A percentile compares a stretch with the other conserved stretches of the same genome.
phyloP scores from a whole-genome alignment of 1,140 invertebrate species.

The Glossosoma conforme region DNA sequence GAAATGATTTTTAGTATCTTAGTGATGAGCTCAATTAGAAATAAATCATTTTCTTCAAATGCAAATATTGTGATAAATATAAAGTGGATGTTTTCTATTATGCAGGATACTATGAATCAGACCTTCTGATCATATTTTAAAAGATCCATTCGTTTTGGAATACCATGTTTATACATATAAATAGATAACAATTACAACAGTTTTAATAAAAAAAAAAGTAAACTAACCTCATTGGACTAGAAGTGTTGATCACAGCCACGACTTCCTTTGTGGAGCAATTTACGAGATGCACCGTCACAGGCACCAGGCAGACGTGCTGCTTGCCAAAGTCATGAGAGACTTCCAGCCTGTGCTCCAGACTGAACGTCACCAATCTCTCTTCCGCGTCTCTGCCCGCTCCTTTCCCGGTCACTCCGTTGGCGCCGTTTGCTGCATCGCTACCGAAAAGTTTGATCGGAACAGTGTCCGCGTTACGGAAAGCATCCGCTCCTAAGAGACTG shows the following conservation, averaged over 20 bases:
- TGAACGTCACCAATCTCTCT: constrained; percentile 47
- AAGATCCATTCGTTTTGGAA: too few species aligned
- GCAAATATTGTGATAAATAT: too few species aligned
- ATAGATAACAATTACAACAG: too few species aligned
- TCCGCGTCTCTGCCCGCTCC: constrained; percentile 30
- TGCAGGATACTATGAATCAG: neutral
- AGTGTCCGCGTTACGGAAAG: constrained; percentile 1
- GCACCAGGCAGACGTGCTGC: constrained; percentile 50
- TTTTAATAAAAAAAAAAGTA: too few species aligned
- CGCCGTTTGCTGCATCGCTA: constrained; percentile 1
- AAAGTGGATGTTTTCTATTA: too few species aligned
- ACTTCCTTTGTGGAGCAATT: constrained; percentile 46
- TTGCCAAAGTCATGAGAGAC: constrained; percentile 51
- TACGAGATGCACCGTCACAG: constrained; percentile 49
- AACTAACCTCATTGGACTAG: constrained; percentile 32
- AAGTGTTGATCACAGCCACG: constrained; percentile 44
- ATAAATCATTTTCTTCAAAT: too few species aligned
- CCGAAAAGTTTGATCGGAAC: constrained; percentile 17
- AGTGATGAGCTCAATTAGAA: too few species aligned
- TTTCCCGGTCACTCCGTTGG: neutral
- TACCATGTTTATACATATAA: too few species aligned
- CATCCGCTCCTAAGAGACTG: constrained; percentile 23
- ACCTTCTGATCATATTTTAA: too few species aligned
- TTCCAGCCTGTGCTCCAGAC: constrained; percentile 46
- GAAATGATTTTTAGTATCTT: too few species aligned